These are phyloP conservation scores for Matsumurasca onukii DNA, from an alignment of 1,140 invertebrate genomes.

Conservation along the genomic window DNA sequence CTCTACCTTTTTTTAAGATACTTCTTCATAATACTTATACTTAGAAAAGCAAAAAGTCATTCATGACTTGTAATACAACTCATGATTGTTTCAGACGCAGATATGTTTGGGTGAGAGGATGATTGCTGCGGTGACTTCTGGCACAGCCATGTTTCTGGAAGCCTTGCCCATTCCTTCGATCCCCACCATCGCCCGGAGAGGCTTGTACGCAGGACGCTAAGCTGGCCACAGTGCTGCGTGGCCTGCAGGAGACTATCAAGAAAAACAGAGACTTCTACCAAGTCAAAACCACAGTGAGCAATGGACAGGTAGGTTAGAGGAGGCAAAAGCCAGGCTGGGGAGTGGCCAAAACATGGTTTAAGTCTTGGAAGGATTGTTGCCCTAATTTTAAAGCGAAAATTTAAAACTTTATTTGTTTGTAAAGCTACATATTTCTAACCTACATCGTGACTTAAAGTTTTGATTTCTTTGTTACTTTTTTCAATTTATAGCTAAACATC, in stretches of 20 bases:
- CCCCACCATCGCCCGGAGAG: constrained; percentile 66
- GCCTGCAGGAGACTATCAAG: constrained; percentile 64
- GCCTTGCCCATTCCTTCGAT: constrained; percentile 68
- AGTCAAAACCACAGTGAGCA: constrained; percentile 48
- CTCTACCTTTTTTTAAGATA: no score
- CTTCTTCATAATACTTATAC: no score
- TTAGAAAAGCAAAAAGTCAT: no score
- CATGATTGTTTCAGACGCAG: constrained; percentile 64
- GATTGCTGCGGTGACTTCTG: constrained; percentile 84
- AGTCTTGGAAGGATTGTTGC: no score
- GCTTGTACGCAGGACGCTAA: constrained; percentile 63
- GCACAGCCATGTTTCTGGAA: constrained; percentile 76
- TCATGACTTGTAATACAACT: no score
- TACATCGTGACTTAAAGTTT: not conserved
- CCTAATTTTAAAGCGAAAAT: no score
- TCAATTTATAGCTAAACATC: no score
- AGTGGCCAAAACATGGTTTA: no score
- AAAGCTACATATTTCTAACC: not conserved
- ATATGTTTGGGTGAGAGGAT: constrained; percentile 86
- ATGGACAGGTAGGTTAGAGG: no score
- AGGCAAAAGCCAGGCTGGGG: no score
- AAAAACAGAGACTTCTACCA: constrained; percentile 70
- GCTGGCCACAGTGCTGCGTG: constrained; percentile 62
- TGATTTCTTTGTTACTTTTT: not conserved
- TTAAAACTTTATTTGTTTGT: not conserved